A percentile compares a stretch with the other conserved stretches of the same genome.
Conservation (phyloP, 2,888 invertebrate species). For the Xestia xanthographa region DNA sequence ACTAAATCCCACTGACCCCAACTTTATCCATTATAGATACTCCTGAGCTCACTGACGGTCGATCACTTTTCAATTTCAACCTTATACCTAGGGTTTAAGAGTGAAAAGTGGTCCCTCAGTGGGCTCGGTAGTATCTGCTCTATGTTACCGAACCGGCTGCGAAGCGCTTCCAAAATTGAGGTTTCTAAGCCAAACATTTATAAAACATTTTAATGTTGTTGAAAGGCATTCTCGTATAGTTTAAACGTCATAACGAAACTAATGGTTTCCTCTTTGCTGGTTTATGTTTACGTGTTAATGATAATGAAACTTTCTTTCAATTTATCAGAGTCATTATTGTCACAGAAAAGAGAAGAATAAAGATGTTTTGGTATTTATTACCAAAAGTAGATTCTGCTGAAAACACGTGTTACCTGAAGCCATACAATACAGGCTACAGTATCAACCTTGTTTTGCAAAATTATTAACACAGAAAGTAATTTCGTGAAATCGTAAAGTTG, state of each 20-base stretch:
- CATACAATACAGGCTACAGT: not conserved
- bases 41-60: too few species aligned
- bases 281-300: constrained; percentile 23
- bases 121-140: constrained; percentile 34
- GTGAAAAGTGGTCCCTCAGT: too few species aligned
- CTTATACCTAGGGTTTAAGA: too few species aligned
- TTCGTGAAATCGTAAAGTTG: not conserved
- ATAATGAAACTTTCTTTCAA: constrained; percentile 23
- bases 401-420: constrained; percentile 10
- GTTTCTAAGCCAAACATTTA: constrained; percentile 72
- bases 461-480: constrained; percentile 18
- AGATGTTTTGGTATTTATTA: not conserved
- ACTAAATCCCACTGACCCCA: constrained; percentile 77
- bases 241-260: constrained; percentile 47
- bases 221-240: constrained; percentile 47
- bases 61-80: too few species aligned
- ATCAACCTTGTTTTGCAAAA: constrained; percentile 17
- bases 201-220: constrained; percentile 56
- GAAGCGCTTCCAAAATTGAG: constrained; percentile 73
- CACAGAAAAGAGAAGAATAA: not conserved
- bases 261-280: constrained; percentile 39
- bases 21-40: constrained; percentile 72
- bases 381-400: not conserved
- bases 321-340: constrained; percentile 24
- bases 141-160: constrained; percentile 78